Base-by-base conservation (phyloP, 2,113 vertebrate species). In the Martes martes region DNA sequence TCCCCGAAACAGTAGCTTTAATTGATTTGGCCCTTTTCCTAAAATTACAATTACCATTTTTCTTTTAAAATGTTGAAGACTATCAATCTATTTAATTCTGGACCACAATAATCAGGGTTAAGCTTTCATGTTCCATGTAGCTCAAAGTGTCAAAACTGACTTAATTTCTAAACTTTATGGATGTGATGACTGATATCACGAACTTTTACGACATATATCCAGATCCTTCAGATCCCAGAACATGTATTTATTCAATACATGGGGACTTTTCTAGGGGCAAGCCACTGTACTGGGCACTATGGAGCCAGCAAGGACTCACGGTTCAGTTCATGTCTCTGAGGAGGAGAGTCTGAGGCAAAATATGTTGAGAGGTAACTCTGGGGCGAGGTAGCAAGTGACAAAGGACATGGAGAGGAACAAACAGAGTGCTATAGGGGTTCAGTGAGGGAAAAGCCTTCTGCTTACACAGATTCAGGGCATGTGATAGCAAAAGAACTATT, bases 211-310 rank as follows among this genome's bases (percentile, higher is more conserved):
- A 59, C 39, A 65, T 4, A 31, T 74, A 24, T 11, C 76, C 39
- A 65, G 86, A 76, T 63, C 31, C 45, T 80, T 31, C 36, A 39
- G 24, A 76, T 89, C 47, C 67, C 13, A n/a, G 57, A 81, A 21
- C 5, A 2, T 19, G 65, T 28, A 61, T 52, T 73, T 55, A 45
- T 50, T 65, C 39, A 28, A 21, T 1, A 11, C 39, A 33, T 2
- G 0, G 21, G 85, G n/a, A 3, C 18, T 92, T 31, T 65, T 21
- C 76, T 24, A 52, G 7, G 55, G 24, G 6, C 0, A 21, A 55
- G n/a, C 3, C 8, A 2, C 21, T 31, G 14, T 78, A 28, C n/a
- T 4, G 15, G 36, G 33, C 4, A 39, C 4, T 1, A 2, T 0
- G 14, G 87, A 81, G 15, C 28, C 6, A 55, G 69, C 33, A 28